Base-by-base conservation (phyloP, 2,888 invertebrate genomes). In the Agriotes lineatus region DNA sequence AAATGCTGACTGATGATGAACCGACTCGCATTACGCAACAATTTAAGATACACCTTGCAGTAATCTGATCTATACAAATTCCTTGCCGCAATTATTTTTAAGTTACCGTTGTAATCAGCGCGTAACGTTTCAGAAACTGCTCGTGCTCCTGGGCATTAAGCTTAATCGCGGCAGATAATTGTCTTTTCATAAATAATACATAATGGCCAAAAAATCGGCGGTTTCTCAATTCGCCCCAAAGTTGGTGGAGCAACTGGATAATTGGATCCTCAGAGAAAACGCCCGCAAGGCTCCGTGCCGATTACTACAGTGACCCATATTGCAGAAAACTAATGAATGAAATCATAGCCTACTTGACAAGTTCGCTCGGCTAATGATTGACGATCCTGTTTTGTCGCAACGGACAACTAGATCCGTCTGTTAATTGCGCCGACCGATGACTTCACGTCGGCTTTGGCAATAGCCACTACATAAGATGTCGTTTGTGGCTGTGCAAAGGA, bases 61-160 rank as follows among this genome's bases (percentile, higher is more conserved):
- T 45, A 20, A 20, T 45, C n/a, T 3, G 9, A 20, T 6, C 45
- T 20, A n/a, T 20, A 45, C 20, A 10, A 59, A 59, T 44, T 58
- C 45, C 35, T 50, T 61, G 20, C 14, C 3, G 39, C 42, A 54
- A 54, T 54, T 22, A 20, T 42, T 42, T 22, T 54, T 42, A 25
- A 62, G 20, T 37, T 60, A 37, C 50, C 52, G 52, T 54, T 62
- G 52, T 37, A 52, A 62, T 52, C 62, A 62, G 62, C 52, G 52
- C 52, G 52, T 62, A 62, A 54, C 52, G 35, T 48, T 60, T 50
- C n/a, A 16, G 4, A 60, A 35, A 35, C 45, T 30, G 35, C n/a
- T 60, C 19, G 3, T 14, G 39, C 14, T 18, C 20, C 20, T 10
- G 4, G 25, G 25, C 12, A 25, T 52, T 14, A 30, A 35, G 33